Percentiles rank a stretch among this genome's conserved stretches.
These are phyloP conservation scores for Hystrix brachyura DNA, from an alignment of 2,113 vertebrate species.

Conservation along the genomic window DNA sequence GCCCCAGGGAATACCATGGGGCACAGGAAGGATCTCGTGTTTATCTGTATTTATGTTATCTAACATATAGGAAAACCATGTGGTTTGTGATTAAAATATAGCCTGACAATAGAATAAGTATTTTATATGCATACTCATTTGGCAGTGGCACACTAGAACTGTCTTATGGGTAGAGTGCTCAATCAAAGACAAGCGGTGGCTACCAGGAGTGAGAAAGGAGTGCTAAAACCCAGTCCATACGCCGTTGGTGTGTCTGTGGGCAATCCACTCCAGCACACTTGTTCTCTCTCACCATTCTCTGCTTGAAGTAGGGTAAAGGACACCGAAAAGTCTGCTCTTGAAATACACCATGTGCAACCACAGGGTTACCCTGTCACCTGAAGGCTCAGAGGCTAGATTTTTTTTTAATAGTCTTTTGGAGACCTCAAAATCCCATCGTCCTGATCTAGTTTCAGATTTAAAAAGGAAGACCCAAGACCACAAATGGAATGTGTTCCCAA, in stretches of 20 bases:
- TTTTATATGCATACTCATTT: background rate
- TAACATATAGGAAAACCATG: background rate
- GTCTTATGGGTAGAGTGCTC: background rate
- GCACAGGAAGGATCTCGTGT: background rate
- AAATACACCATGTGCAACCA: background rate
- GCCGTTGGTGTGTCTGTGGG: fast-evolving
- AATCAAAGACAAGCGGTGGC: background rate
- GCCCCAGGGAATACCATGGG: too few species aligned
- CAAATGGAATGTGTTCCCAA: background rate
- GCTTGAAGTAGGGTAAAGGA: background rate
- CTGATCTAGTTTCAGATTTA: conserved; percentile 14
- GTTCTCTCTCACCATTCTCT: background rate
- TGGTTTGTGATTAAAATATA: background rate
- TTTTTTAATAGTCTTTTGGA: background rate
- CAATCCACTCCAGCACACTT: background rate
- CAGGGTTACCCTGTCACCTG: background rate
- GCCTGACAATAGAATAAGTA: background rate
- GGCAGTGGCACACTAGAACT: background rate
- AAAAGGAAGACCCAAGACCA: conserved; percentile 7
- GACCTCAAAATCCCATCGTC: background rate
- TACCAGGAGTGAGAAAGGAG: background rate
- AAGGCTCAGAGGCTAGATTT: background rate
- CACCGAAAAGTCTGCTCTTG: background rate
- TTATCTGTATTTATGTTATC: background rate
- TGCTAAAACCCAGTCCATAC: background rate